Conservation (phyloP, 2,113 vertebrate genomes). For the Hypanus sabinus region DNA sequence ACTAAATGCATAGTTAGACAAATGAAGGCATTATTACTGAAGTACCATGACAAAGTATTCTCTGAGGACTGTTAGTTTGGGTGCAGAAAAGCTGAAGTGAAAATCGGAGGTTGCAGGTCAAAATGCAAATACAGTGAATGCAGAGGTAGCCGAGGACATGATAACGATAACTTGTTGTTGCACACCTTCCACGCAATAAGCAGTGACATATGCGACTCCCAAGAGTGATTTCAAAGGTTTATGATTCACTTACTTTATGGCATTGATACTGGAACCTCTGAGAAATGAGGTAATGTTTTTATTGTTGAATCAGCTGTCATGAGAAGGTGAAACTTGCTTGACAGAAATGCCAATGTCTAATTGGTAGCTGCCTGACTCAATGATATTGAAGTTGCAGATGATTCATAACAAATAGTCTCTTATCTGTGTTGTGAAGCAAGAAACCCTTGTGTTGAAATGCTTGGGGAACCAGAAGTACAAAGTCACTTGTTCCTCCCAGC, state of each 20-base stretch:
- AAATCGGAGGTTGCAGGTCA: too few relatives aligned
- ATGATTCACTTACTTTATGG: background rate
- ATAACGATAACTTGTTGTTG: background rate
- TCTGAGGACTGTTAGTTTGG: too few relatives aligned
- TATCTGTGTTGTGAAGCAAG: background rate
- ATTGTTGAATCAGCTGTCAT: background rate
- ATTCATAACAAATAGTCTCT: background rate
- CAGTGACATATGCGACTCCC: background rate
- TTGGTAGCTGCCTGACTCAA: background rate
- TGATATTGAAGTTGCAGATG: background rate
- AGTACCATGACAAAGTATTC: too few relatives aligned
- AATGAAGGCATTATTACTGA: too few relatives aligned
- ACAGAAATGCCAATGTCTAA: background rate
- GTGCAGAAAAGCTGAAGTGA: too few relatives aligned
- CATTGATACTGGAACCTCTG: background rate
- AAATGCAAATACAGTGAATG: too few relatives aligned
- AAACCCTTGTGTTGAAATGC: background rate
- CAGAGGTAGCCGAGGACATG: too few relatives aligned
- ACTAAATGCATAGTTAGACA: too few relatives aligned
- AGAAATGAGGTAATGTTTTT: background rate
- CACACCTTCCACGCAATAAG: background rate
- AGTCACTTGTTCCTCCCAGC: background rate
- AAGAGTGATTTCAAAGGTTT: background rate
- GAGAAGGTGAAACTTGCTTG: background rate
- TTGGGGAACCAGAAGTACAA: background rate